Conservation (phyloP, 2,888 invertebrate species). For the Epistrophe eligans region DNA sequence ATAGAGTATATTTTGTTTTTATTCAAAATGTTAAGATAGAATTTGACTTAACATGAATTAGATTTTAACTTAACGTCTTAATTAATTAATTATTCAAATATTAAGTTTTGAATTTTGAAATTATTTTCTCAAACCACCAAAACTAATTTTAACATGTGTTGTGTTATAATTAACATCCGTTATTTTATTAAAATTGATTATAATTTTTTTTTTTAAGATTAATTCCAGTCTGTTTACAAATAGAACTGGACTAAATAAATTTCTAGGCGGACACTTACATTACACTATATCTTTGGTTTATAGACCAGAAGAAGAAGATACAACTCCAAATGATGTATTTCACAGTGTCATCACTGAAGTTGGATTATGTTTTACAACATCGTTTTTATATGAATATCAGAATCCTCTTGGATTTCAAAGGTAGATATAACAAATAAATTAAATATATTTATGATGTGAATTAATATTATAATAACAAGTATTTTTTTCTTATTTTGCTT, state of each 20-base stretch:
- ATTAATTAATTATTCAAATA: no score
- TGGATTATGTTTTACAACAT: conserved; percentile 81
- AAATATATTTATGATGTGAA: neutral
- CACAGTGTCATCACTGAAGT: conserved; percentile 80
- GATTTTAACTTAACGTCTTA: no score
- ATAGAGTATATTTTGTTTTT: no score
- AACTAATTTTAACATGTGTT: no score
- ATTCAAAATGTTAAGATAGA: no score
- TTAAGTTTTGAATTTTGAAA: no score
- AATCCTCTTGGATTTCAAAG: conserved; percentile 77
- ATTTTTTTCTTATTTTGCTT: neutral
- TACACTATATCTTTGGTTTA: neutral
- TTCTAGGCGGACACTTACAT: neutral
- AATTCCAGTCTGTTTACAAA: conserved; percentile 22
- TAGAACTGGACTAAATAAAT: neutral
- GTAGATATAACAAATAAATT: neutral
- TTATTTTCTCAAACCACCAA: no score
- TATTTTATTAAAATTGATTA: neutral
- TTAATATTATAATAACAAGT: no score
- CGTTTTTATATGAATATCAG: conserved; percentile 78
- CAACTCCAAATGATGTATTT: neutral
- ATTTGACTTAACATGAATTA: no score
- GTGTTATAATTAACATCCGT: no score
- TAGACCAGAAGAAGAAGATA: neutral
- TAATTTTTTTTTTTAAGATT: conserved; percentile 21